A percentile compares a stretch with the other conserved stretches of the same genome.
Evolutionary conservation across 2,797 vertebrate species (phyloP).

Genomic region (Fundulus diaphanus): DNA sequence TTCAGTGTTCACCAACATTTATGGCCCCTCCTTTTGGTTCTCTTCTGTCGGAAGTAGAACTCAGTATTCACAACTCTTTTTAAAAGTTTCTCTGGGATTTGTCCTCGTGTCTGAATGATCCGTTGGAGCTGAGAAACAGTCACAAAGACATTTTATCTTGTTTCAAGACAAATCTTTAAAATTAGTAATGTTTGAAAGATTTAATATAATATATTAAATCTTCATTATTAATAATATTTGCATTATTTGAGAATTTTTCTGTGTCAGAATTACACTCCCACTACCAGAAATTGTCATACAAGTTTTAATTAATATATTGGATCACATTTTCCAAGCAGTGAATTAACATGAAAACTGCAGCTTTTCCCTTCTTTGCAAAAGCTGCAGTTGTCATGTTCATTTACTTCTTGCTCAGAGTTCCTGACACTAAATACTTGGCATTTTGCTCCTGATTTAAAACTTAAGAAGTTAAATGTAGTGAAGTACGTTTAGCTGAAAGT

Average conservation of each 20-base stretch:
- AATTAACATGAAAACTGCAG: too few relatives aligned
- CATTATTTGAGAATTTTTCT: too few relatives aligned
- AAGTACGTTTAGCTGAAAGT: neutral
- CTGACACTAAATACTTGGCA: neutral
- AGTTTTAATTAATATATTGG: too few relatives aligned
- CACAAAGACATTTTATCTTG: neutral
- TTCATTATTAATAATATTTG: too few relatives aligned
- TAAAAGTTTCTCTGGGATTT: neutral
- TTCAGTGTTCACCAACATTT: neutral
- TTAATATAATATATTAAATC: too few relatives aligned
- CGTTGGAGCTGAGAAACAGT: neutral
- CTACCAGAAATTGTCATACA: too few relatives aligned
- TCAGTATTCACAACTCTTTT: neutral
- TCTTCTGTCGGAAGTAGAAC: neutral
- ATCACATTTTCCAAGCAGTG: too few relatives aligned
- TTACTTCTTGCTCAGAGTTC: neutral
- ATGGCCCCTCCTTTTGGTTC: neutral
- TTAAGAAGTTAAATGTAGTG: too few relatives aligned
- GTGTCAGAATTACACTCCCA: neutral
- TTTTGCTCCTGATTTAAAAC: neutral
- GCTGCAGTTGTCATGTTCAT: too few relatives aligned
- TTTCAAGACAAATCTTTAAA: neutral
- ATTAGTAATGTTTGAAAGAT: too few relatives aligned
- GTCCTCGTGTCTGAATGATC: neutral
- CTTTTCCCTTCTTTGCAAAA: too few relatives aligned